Evolutionary conservation across 1,140 invertebrate genomes (phyloP).

Genomic region (Varroa destructor): DNA sequence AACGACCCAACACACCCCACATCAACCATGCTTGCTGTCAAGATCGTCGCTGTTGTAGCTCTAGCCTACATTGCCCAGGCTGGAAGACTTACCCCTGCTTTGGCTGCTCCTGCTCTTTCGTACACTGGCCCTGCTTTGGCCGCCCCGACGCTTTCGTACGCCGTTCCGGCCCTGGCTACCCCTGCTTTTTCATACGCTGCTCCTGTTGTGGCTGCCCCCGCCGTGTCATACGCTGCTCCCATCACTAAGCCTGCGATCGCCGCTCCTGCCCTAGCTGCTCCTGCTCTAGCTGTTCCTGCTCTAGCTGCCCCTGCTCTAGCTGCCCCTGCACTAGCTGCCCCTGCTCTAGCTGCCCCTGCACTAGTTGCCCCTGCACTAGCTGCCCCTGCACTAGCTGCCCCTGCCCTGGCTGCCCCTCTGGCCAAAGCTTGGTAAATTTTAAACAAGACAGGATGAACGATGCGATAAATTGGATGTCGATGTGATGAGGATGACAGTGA

Average conservation of each 20-base stretch:
- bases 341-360: background rate
- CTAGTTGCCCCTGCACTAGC: background rate
- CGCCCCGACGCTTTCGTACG: constrained; percentile 2
- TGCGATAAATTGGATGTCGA: too few relatives aligned
- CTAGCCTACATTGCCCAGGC: constrained; percentile 17
- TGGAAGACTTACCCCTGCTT: background rate
- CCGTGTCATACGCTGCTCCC: constrained; percentile 8
- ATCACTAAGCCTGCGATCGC: background rate
- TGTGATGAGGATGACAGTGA: too few relatives aligned
- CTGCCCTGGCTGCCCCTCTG: background rate
- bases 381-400: background rate
- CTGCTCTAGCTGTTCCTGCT: background rate
- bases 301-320: background rate
- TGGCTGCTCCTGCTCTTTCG: background rate
- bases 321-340: background rate
- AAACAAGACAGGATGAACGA: too few relatives aligned
- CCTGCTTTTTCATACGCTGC: background rate
- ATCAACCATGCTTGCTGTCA: constrained; percentile 1
- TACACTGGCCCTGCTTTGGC: background rate
- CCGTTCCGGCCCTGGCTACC: background rate
- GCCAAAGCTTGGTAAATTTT: background rate
- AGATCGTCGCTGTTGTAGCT: constrained; percentile 17
- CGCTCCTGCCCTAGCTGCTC: background rate
- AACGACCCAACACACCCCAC: too few relatives aligned
- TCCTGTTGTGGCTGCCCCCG: constrained; percentile 2